Base-by-base conservation (phyloP, 1,140 invertebrate genomes). In the Drosophila lacertosa region DNA sequence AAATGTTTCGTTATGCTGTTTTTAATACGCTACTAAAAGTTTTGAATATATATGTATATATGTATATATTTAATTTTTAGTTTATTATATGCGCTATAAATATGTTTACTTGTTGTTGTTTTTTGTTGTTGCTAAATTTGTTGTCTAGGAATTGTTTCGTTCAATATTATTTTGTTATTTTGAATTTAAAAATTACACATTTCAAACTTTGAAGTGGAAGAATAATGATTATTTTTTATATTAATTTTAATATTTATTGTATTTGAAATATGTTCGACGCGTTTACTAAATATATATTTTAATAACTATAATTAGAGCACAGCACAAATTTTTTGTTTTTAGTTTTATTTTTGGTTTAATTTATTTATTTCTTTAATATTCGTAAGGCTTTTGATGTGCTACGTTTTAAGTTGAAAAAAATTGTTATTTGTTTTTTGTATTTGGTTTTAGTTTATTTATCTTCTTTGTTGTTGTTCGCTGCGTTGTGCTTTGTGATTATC, bases 161-260 rank as follows among this genome's bases (percentile, higher is more conserved):
- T 45, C n/a, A n/a, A n/a, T 53, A 53, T 33, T 20, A 29, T 24
- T 59, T 59, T 5, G 6, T 72, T 18, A 37, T 51, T 22, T 68
- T 54, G 78, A 79, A 59, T 79, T 83, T 67, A 71, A 82, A 82
- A 82, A 77, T 77, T 82, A 81, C 69, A 73, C 71, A 54, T 76
- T 84, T 86, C 50, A 47, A 84, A 86, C 77, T 77, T 84, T 77
- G 32, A 88, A 88, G 47, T 86, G 82, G 82, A 86, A 86, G 82
- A 86, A 75, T 82, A 86, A 88, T 88, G 81, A 86, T 86, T 86
- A 83, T 69, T 82, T 70, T 57, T 24, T 7, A n/a, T 45, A 42
- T 74, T 37, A 47, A 57, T 33, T 72, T 50, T 64, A 44, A 44
- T 45, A 35, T 35, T 1, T 35, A 5, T 45, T 29, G 24, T 16